These are phyloP conservation scores for Gallinago jamesoni DNA, from an alignment of 2,113 vertebrate genomes.

Conservation along the genomic window DNA sequence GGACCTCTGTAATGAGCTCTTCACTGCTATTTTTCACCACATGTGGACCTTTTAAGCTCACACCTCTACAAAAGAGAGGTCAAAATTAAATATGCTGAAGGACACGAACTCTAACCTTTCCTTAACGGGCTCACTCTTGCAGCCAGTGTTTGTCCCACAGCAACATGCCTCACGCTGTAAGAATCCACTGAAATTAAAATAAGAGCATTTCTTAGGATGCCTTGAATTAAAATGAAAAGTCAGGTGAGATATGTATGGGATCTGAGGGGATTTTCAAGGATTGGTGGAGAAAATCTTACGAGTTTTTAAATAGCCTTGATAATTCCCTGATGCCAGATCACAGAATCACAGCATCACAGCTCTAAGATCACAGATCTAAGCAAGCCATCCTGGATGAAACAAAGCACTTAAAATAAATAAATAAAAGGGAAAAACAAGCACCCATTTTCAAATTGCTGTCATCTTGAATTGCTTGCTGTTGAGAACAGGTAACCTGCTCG, in stretches of 20 bases:
- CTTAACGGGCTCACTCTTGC: neutral
- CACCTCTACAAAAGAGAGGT: neutral
- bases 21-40: neutral
- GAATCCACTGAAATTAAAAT: neutral
- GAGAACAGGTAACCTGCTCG: neutral
- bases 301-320: neutral
- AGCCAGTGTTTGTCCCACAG: neutral
- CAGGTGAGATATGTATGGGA: neutral
- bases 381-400: neutral
- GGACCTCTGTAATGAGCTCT: neutral
- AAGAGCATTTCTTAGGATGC: neutral
- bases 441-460: neutral
- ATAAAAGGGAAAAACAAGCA: too few relatives aligned
- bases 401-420: neutral
- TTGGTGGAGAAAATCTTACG: neutral
- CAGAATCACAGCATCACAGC: too few relatives aligned
- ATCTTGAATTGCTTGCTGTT: fast-evolving
- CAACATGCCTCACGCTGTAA: neutral
- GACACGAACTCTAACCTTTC: neutral
- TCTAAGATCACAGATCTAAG: neutral
- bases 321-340: neutral
- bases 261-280: neutral
- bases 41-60: neutral
- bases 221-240: neutral
- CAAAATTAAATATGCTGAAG: neutral